phyloP scores from a whole-genome alignment of 2,113 vertebrate genomes.

The Anarhynchus alexandrinus region DNA sequence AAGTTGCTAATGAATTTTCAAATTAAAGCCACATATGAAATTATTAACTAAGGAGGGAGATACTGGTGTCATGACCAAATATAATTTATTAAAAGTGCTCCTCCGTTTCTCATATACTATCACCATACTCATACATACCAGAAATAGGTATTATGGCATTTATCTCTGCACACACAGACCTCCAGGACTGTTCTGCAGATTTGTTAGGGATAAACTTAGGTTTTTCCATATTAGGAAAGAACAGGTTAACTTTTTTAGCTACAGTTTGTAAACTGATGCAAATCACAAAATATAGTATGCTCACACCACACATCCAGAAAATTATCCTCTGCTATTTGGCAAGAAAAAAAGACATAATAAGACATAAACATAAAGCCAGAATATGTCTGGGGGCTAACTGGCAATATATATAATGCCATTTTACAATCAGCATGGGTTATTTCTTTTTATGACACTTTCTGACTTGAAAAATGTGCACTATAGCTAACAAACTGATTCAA shows the following conservation, averaged over 20 bases:
- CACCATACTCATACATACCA: neutral
- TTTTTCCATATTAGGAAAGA: neutral
- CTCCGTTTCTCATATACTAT: neutral
- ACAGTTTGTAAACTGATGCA: neutral
- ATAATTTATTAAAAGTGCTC: neutral
- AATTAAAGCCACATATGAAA: neutral
- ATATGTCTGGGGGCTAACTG: neutral
- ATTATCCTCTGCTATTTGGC: neutral
- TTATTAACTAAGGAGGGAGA: neutral
- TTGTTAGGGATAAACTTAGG: neutral
- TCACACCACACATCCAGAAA: neutral
- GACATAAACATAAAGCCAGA: neutral
- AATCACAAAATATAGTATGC: neutral
- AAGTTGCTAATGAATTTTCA: neutral
- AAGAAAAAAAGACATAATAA: neutral
- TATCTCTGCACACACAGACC: neutral
- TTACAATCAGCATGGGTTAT: neutral
- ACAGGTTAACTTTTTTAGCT: neutral
- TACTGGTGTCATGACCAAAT: neutral
- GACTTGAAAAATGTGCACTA: neutral
- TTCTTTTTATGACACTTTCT: neutral
- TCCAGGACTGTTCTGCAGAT: neutral
- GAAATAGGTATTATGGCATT: neutral
- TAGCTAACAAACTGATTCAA: neutral
- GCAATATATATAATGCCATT: neutral